Evolutionary conservation across 2,888 invertebrate genomes (phyloP).

Genomic region (Cremastinae sp.): DNA sequence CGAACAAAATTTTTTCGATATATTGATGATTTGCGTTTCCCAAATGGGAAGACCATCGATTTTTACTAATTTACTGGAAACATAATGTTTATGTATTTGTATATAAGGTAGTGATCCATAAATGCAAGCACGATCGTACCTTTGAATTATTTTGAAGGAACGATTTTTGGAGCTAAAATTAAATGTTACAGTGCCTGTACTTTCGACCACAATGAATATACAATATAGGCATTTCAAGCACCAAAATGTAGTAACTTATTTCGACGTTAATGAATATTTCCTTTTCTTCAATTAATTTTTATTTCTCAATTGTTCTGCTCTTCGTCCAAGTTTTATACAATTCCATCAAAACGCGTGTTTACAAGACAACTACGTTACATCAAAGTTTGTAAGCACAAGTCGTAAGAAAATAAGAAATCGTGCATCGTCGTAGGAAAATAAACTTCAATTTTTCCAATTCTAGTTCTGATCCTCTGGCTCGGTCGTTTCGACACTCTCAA

Average conservation of each 20-base stretch:
- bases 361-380: no score
- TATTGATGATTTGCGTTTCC: slow-evolving; percentile 4
- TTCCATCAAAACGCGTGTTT: no score
- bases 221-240: slow-evolving; percentile 27
- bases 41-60: slow-evolving; percentile 12
- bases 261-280: no score
- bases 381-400: no score
- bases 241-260: slow-evolving; percentile 7
- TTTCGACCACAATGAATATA: slow-evolving; percentile 49
- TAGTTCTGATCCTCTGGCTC: slow-evolving; percentile 47
- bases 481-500: not conserved
- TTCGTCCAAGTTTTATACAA: no score
- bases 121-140: not conserved
- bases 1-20: slow-evolving; percentile 10
- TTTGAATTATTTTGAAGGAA: slow-evolving; percentile 16
- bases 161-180: slow-evolving; percentile 38
- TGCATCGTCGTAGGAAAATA: slow-evolving; percentile 40
- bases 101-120: slow-evolving; percentile 27
- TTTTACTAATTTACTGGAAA: slow-evolving; percentile 12
- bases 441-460: slow-evolving; percentile 1
- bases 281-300: no score
- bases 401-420: not conserved
- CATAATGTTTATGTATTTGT: slow-evolving; percentile 46
- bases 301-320: no score
- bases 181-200: slow-evolving; percentile 58